Percentiles rank a stretch among this genome's conserved stretches.
Conservation (phyloP, 2,797 vertebrate species). For the Lacerta bilineata region DNA sequence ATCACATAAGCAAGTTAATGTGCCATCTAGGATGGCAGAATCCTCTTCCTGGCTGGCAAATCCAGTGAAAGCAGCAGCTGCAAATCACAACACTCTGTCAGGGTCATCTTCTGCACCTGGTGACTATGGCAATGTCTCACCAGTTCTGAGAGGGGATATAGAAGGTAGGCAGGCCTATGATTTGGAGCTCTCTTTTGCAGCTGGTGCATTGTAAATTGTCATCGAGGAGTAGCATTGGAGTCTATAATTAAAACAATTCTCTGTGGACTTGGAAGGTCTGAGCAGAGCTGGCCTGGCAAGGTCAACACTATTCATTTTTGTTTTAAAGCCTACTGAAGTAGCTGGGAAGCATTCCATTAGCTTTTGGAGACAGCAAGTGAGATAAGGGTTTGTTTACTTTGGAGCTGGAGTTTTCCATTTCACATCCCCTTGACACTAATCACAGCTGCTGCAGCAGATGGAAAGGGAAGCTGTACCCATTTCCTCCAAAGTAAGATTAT, state of each 20-base stretch:
- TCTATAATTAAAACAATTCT: neutral
- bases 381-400: neutral
- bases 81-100: neutral
- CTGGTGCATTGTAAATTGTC: neutral
- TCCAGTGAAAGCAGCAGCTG: neutral
- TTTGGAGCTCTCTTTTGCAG: neutral
- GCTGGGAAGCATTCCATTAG: neutral
- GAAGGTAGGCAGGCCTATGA: neutral
- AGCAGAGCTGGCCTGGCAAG: neutral
- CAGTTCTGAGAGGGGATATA: neutral
- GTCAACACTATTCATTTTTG: neutral
- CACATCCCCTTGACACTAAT: neutral
- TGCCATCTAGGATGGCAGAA: neutral
- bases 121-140: neutral
- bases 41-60: neutral
- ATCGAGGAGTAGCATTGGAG: neutral
- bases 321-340: constrained; percentile 6
- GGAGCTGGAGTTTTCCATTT: constrained; percentile 1
- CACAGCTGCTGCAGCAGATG: neutral
- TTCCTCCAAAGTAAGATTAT: neutral
- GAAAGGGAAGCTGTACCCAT: neutral
- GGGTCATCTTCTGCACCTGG: neutral
- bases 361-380: neutral
- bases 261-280: neutral
- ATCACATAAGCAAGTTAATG: neutral